These are phyloP conservation scores for Pseudomugil tenellus DNA, from an alignment of 2,797 vertebrate genomes.

Conservation along the genomic window DNA sequence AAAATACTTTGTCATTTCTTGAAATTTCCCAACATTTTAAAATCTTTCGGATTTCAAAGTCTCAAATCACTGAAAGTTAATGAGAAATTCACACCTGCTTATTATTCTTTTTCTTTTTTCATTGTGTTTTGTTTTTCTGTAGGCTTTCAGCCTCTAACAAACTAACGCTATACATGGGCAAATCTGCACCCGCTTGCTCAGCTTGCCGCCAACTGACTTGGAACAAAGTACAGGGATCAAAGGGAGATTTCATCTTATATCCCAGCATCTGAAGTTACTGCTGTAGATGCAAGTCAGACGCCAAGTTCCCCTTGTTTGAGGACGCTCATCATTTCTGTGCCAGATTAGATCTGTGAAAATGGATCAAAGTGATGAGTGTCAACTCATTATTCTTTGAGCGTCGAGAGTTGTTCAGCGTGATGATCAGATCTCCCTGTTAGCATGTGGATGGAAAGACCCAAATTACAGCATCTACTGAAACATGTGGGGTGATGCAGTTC, in stretches of 20 bases:
- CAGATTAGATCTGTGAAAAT: slow-evolving; percentile 54
- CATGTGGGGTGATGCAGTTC: background rate
- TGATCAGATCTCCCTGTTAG: slow-evolving; percentile 51
- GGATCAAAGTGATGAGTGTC: slow-evolving; percentile 56
- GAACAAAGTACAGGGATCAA: slow-evolving; percentile 64
- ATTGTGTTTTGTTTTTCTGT: background rate
- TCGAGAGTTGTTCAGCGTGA: slow-evolving; percentile 36
- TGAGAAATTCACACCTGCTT: background rate
- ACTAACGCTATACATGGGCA: slow-evolving; percentile 34
- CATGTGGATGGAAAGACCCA: slow-evolving; percentile 23
- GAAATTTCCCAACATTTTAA: no score
- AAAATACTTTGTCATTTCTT: no score
- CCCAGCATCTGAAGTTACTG: slow-evolving; percentile 49
- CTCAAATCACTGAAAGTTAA: no score
- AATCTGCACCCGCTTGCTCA: slow-evolving; percentile 26
- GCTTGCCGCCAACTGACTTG: slow-evolving; percentile 45
- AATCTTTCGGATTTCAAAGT: no score
- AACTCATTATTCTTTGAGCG: slow-evolving; percentile 56
- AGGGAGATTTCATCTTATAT: slow-evolving; percentile 52
- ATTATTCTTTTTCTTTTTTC: background rate
- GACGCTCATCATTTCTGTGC: slow-evolving; percentile 30
- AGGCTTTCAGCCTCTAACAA: slow-evolving; percentile 29
- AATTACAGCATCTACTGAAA: slow-evolving; percentile 20
- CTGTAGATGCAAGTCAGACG: slow-evolving; percentile 38
- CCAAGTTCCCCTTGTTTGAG: slow-evolving; percentile 18